phyloP scores from a whole-genome alignment of 2,888 invertebrate genomes.

The Pimpla rufipes region DNA sequence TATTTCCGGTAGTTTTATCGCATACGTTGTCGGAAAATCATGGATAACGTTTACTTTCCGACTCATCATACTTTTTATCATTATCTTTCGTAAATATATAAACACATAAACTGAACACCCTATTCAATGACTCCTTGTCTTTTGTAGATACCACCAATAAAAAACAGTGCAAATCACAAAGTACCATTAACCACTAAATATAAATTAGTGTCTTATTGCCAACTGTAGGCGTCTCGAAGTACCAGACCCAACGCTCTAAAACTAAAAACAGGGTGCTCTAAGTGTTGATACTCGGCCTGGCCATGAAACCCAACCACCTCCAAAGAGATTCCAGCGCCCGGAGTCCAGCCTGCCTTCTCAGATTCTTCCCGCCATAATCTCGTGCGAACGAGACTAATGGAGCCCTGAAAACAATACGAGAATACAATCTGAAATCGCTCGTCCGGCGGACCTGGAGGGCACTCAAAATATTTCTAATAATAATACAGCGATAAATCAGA shows the following conservation, averaged over 20 bases:
- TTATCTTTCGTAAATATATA: no score
- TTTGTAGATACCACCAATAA: no score
- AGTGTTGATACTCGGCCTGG: background rate
- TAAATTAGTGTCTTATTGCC: no score
- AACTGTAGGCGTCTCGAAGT: no score
- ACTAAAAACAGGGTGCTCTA: conserved; percentile 24
- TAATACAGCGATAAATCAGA: conserved; percentile 29
- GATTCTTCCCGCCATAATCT: conserved; percentile 2
- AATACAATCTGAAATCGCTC: conserved; percentile 33
- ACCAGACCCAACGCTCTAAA: background rate
- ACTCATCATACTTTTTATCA: no score
- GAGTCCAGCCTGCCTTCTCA: background rate
- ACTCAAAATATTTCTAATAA: conserved; percentile 28
- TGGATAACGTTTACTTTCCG: no score
- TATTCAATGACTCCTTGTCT: no score
- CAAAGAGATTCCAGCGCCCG: background rate
- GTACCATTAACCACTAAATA: no score
- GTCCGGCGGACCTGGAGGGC: background rate
- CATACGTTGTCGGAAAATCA: no score
- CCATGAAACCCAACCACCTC: background rate
- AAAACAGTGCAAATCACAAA: no score
- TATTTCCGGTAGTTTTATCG: no score
- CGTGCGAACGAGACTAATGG: conserved; percentile 47
- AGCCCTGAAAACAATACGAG: conserved; percentile 57
- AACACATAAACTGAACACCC: no score